Base-by-base conservation (phyloP, 2,888 invertebrate genomes). In the Sisyra nigra region DNA sequence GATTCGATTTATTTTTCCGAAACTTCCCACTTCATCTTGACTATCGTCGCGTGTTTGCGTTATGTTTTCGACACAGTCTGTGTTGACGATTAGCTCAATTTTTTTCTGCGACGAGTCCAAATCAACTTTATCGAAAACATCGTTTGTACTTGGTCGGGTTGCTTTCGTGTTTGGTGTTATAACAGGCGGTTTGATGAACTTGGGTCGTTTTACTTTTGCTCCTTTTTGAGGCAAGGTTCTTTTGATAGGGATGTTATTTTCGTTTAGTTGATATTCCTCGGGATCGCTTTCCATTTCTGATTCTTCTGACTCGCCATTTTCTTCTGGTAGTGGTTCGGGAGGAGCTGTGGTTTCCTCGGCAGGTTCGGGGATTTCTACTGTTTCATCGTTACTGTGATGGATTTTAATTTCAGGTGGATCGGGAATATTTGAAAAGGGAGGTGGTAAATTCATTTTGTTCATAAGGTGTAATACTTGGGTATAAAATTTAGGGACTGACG, bases 391-490 rank as follows among this genome's bases (percentile, higher is more conserved):
- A 8, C 9, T 33, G n/a, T 37, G 38, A 19, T 49, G 39, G 42
- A 44, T 45, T 48, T 67, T 66, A 48, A 61, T 63, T 54, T 64
- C 68, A 62, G 39, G 68, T 62, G 55, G 69, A 65, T 49, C 61
- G 39, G 56, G 59, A 45, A 57, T 54, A 50, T 53, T 49, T 11
- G 59, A 71, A 63, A 94, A 93, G 1, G 94, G 94, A 35, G 80
- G 74, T 13, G 84, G 80, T 40, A 94, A 62, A 58, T 83, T 85
- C 89, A 94, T 89, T 63, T 83, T 85, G 58, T 94, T 94, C 93
- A 94, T 93, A 42, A 94, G 68, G 65, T 94, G 93, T 38, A 94
- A 57, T 8, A 82, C 76, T 70, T 85, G 79, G 1, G 73, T 77
- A 57, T 94, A 94, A 59, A 94, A 85, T 52, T 79, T 76, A 42